Evolutionary conservation across 2,113 vertebrate species (phyloP).

Genomic region (Gila orcuttii): DNA sequence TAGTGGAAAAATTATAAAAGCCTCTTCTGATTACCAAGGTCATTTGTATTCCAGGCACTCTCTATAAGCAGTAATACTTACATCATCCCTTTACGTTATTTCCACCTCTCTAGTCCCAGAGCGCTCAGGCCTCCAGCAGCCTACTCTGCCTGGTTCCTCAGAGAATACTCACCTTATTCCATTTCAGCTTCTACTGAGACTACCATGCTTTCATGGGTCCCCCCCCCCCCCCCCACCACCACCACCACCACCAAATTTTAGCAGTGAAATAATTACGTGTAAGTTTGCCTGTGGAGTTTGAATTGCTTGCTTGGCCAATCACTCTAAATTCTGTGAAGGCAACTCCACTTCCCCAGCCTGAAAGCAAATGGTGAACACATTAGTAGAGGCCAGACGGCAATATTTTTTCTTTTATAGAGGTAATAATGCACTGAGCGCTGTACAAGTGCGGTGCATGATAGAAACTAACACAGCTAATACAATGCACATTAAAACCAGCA

Average conservation of each 20-base stretch:
- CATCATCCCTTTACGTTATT: slow-evolving; percentile 54
- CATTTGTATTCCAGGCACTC: slow-evolving; percentile 45
- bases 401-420: slow-evolving; percentile 80
- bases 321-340: slow-evolving; percentile 62
- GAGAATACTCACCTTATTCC: slow-evolving; percentile 57
- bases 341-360: slow-evolving; percentile 63
- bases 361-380: slow-evolving; percentile 77
- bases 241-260: too few species aligned
- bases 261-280: slow-evolving; percentile 68
- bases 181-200: slow-evolving; percentile 35
- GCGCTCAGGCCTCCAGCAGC: slow-evolving; percentile 35
- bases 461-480: slow-evolving; percentile 73
- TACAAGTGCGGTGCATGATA: slow-evolving; percentile 68
- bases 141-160: slow-evolving; percentile 35
- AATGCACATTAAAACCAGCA: slow-evolving; percentile 77
- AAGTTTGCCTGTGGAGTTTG: slow-evolving; percentile 61
- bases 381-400: slow-evolving; percentile 74
- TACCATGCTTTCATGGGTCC: slow-evolving; percentile 62
- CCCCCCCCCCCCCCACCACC: slow-evolving; percentile 66
- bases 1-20: slow-evolving; percentile 1
- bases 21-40: not conserved
- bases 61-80: slow-evolving; percentile 53
- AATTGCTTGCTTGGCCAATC: slow-evolving; percentile 67
- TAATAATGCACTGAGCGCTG: slow-evolving; percentile 74
- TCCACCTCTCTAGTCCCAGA: slow-evolving; percentile 44